Percentiles rank a stretch among this genome's conserved stretches.
Evolutionary conservation across 37 sponge, comb jelly and placozoan species (phyloP).

Genomic region (Lycopodina hypogea): DNA sequence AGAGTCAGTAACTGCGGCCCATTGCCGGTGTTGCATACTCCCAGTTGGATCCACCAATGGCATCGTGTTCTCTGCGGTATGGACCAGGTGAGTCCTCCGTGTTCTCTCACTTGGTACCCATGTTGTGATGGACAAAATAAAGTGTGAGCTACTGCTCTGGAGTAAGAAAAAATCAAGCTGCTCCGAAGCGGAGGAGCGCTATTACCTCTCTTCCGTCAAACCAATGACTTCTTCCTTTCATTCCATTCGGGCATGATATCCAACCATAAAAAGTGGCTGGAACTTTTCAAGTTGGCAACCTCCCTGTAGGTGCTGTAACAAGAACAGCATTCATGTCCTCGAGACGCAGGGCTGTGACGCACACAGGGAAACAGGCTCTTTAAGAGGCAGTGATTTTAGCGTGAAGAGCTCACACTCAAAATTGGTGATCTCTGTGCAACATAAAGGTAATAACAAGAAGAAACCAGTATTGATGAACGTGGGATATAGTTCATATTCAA

Average conservation of each 20-base stretch:
- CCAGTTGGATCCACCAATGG: slow-evolving; percentile 32
- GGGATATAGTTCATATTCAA: not conserved
- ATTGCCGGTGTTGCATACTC: slow-evolving; percentile 13
- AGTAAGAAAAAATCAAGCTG: not conserved
- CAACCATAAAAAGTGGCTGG: too few relatives aligned
- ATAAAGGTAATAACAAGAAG: too few relatives aligned
- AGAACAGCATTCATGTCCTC: too few relatives aligned
- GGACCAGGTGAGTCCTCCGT: not conserved
- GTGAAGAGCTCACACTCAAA: too few relatives aligned
- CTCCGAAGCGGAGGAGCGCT: not conserved
- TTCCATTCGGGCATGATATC: not conserved
- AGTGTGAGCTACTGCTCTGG: too few relatives aligned
- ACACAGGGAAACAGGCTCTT: too few relatives aligned
- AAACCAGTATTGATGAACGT: too few relatives aligned
- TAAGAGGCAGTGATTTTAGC: too few relatives aligned
- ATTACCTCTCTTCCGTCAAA: not conserved
- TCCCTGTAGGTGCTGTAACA: too few relatives aligned
- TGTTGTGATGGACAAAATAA: not conserved
- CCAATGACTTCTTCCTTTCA: not conserved
- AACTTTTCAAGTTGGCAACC: too few relatives aligned
- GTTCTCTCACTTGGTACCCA: not conserved
- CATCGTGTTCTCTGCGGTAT: slow-evolving; percentile 21
- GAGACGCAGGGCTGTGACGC: too few relatives aligned
- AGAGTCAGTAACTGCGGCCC: slow-evolving; percentile 3
- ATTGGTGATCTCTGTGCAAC: too few relatives aligned